A percentile compares a stretch with the other conserved stretches of the same genome.
These are phyloP conservation scores for Dicerorhinus sumatrensis DNA, from an alignment of 2,113 vertebrate species.

Conservation along the genomic window DNA sequence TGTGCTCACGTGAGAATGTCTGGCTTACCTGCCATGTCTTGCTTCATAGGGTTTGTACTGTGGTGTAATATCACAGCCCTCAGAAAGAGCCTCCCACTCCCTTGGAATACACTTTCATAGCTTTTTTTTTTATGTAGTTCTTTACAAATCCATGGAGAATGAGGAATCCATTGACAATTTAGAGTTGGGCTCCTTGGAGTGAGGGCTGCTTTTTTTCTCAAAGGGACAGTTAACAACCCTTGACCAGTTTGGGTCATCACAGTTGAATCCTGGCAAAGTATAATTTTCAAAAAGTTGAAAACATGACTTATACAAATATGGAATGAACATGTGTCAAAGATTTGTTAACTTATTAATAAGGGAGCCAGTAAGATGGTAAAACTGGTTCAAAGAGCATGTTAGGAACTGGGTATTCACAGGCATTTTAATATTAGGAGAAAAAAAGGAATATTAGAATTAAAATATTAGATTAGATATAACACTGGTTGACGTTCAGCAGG, in stretches of 20 bases:
- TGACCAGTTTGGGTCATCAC: not conserved
- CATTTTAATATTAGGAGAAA: not conserved
- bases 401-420: conserved; percentile 8
- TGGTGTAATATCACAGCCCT: not conserved
- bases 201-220: not conserved
- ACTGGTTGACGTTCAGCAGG: not conserved
- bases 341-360: not conserved
- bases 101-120: not conserved
- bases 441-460: not conserved
- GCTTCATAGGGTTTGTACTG: not conserved
- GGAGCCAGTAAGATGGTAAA: not conserved
- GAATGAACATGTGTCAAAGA: not conserved
- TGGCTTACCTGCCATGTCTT: not conserved
- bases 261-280: not conserved
- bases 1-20: not conserved
- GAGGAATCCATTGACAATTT: not conserved
- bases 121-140: not conserved
- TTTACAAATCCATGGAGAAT: conserved; percentile 20
- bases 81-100: not conserved
- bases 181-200: not conserved
- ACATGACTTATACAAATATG: not conserved
- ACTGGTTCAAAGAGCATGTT: not conserved
- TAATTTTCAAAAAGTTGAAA: conserved; percentile 28
- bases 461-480: not conserved
- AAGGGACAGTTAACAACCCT: not conserved